phyloP scores from a whole-genome alignment of 2,888 invertebrate species.

The Bibio marci region DNA sequence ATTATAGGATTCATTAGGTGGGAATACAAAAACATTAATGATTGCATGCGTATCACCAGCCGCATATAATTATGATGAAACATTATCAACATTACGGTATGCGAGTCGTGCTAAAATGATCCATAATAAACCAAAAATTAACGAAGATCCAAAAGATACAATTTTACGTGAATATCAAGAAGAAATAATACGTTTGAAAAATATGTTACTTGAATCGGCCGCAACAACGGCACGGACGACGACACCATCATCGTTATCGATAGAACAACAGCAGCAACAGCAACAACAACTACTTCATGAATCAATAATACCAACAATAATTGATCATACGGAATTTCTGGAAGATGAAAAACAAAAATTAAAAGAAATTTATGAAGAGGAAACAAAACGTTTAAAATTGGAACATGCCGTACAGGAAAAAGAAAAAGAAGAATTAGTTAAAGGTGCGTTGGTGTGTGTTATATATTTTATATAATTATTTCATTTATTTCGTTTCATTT shows the following conservation, averaged over 20 bases:
- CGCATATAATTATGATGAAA: conserved; percentile 69
- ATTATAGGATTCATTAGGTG: conserved; percentile 59
- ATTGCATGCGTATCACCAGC: conserved; percentile 72
- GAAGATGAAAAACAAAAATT: conserved; percentile 29
- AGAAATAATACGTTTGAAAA: conserved; percentile 51
- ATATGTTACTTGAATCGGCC: no score
- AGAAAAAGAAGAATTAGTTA: conserved; percentile 16
- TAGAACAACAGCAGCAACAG: not conserved
- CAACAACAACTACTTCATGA: not conserved
- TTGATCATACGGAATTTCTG: conserved; percentile 10
- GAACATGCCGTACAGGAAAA: conserved; percentile 16
- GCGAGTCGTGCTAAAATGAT: conserved; percentile 78
- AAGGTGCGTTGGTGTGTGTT: conserved; percentile 6
- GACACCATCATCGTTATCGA: conserved; percentile 27
- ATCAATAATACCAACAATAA: not conserved
- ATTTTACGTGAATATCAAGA: conserved; percentile 68
- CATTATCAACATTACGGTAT: conserved; percentile 63
- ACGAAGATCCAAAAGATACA: conserved; percentile 84
- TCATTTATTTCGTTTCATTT: not conserved
- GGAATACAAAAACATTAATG: conserved; percentile 81
- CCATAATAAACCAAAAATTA: conserved; percentile 66
- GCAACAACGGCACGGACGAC: conserved; percentile 29
- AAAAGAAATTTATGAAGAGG: conserved; percentile 20
- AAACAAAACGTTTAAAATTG: conserved; percentile 27
- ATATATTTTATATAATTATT: not conserved